A percentile compares a stretch with the other conserved stretches of the same genome.
Evolutionary conservation across 2,797 vertebrate genomes (phyloP).

Genomic region (Sebastes minor): DNA sequence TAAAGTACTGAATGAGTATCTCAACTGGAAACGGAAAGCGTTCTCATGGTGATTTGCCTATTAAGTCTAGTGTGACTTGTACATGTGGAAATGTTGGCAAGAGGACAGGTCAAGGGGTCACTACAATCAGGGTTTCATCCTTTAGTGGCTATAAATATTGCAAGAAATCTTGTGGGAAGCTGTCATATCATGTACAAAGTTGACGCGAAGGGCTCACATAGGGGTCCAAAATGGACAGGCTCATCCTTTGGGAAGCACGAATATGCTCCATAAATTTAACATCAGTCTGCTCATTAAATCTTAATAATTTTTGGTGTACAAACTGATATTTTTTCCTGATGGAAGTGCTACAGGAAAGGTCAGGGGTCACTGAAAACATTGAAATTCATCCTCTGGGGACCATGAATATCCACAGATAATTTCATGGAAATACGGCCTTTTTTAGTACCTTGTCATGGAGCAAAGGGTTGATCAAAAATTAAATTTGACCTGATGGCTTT

Average conservation of each 20-base stretch:
- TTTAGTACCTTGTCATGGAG: not conserved
- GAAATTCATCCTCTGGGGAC: too few species aligned
- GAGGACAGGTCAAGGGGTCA: not conserved
- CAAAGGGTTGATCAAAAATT: not conserved
- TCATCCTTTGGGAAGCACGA: not conserved
- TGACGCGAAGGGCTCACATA: not conserved
- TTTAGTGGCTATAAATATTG: not conserved
- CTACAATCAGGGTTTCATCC: not conserved
- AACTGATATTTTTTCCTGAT: not conserved
- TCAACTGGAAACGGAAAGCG: conserved; percentile 3
- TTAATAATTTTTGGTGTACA: not conserved
- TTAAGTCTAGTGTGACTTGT: not conserved
- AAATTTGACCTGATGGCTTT: not conserved
- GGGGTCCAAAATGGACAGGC: not conserved
- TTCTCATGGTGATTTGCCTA: not conserved
- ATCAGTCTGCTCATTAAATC: not conserved
- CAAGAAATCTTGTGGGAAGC: not conserved
- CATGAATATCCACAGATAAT: not conserved
- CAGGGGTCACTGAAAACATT: not conserved
- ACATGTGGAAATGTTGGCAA: not conserved
- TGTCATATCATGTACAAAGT: not conserved
- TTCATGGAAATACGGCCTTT: not conserved
- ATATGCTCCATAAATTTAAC: not conserved
- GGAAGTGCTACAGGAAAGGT: not conserved
- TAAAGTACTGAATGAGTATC: conserved; percentile 10